Evolutionary conservation across 2,113 vertebrate species (phyloP).

Genomic region (Aythya baeri): DNA sequence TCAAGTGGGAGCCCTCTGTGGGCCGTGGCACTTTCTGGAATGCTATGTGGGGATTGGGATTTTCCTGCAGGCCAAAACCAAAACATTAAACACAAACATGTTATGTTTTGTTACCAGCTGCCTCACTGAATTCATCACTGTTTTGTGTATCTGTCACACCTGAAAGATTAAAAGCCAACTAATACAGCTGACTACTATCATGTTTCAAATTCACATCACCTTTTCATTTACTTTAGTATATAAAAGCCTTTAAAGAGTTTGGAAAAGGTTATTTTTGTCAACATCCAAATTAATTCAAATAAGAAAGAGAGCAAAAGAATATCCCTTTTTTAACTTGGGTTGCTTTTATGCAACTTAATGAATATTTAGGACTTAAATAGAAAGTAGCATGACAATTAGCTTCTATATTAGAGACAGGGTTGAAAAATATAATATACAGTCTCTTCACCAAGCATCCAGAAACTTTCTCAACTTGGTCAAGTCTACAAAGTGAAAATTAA

Average conservation of each 20-base stretch:
- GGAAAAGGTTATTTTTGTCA: background rate
- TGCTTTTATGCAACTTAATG: background rate
- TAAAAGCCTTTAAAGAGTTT: too few species aligned
- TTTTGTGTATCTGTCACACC: background rate
- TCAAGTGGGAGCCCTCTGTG: conserved; percentile 95
- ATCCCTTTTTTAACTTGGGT: background rate
- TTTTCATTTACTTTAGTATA: background rate
- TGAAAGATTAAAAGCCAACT: background rate
- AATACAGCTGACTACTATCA: background rate
- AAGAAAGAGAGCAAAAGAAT: background rate
- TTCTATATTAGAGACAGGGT: background rate
- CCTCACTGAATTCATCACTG: background rate
- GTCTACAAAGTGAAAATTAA: background rate
- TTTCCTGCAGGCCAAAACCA: conserved; percentile 82
- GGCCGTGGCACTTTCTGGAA: conserved; percentile 98
- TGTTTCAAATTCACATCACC: background rate
- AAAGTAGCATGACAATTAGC: background rate
- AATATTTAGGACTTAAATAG: background rate
- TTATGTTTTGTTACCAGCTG: background rate
- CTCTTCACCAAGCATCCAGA: background rate
- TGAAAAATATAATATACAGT: background rate
- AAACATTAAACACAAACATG: background rate
- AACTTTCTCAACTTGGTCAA: background rate
- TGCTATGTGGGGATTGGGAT: conserved; percentile 97
- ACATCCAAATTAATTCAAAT: background rate